These are phyloP conservation scores for Muscicapa striata DNA, from an alignment of 2,797 vertebrate genomes.

Conservation along the genomic window DNA sequence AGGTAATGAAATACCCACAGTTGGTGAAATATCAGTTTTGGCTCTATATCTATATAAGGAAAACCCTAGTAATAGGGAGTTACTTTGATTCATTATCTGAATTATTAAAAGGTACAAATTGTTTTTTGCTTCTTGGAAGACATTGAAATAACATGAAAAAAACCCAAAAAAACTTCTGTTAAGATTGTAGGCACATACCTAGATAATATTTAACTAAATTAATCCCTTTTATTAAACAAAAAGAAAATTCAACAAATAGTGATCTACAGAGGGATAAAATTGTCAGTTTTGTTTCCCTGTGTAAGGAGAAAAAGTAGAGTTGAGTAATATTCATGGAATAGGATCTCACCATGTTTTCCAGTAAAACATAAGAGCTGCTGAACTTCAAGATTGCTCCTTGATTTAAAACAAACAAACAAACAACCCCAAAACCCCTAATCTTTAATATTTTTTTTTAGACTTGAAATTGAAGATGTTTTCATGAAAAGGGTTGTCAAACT, in stretches of 20 bases:
- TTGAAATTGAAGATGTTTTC: background rate
- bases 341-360: background rate
- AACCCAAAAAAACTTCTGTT: background rate
- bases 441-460: background rate
- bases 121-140: background rate
- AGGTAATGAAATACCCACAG: background rate
- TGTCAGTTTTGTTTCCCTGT: background rate
- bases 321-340: background rate
- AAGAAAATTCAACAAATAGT: background rate
- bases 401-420: background rate
- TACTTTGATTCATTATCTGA: background rate
- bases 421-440: background rate
- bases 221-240: background rate
- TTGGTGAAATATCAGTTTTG: background rate
- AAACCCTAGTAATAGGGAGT: background rate
- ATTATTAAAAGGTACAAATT: background rate
- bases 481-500: rapidly evolving
- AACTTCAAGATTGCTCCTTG: background rate
- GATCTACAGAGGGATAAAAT: background rate
- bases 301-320: background rate
- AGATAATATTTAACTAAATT: background rate
- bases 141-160: background rate
- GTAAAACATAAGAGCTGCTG: background rate
- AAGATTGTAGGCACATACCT: background rate
- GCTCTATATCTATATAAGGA: background rate